Conservation (phyloP, 2,888 invertebrate species). For the Synanthedon myopaeformis region DNA sequence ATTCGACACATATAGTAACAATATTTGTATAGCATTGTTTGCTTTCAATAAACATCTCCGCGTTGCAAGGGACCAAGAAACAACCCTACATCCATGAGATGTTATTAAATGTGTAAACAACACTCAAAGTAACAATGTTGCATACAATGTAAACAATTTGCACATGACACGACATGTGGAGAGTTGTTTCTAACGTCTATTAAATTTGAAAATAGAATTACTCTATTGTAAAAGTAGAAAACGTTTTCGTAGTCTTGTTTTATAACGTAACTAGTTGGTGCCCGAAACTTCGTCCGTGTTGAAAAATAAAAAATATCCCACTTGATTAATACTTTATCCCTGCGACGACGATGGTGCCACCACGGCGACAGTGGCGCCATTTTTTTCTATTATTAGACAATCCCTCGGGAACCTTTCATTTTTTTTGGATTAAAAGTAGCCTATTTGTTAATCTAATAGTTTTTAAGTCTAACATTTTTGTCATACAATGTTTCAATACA, state of each 20-base stretch:
- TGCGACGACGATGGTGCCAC: no score
- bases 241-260: no score
- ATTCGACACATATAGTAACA: conserved; percentile 4
- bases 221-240: no score
- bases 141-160: neutral
- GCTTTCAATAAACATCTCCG: neutral
- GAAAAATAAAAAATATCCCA: no score
- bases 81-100: neutral
- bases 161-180: neutral
- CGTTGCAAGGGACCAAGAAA: neutral
- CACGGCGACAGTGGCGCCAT: no score
- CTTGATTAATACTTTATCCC: no score
- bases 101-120: neutral
- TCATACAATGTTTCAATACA: no score
- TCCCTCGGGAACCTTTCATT: no score
- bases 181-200: neutral
- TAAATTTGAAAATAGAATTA: neutral
- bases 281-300: no score
- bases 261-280: no score
- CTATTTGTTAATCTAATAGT: neutral
- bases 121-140: neutral
- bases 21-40: neutral
- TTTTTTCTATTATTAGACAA: no score
- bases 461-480: neutral
- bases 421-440: no score